phyloP scores from a whole-genome alignment of 2,888 invertebrate species.

The Lathronympha strigana region DNA sequence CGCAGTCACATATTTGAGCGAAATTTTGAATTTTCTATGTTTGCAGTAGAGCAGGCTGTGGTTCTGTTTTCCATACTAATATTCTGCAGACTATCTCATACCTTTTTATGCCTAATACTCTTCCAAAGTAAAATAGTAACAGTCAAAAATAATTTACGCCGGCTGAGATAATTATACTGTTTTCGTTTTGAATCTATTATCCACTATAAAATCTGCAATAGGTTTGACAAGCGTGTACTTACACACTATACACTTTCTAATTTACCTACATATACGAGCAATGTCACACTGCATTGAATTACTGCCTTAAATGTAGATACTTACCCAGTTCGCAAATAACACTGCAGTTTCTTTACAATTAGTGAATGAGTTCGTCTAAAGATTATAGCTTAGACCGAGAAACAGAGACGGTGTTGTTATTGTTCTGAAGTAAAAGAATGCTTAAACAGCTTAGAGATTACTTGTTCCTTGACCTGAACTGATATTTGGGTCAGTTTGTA shows the following conservation, averaged over 20 bases:
- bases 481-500: conserved; percentile 9
- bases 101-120: too few relatives aligned
- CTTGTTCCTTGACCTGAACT: conserved; percentile 32
- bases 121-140: too few relatives aligned
- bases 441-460: conserved; percentile 8
- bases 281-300: not conserved
- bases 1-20: too few relatives aligned
- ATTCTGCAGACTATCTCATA: too few relatives aligned
- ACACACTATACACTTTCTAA: conserved; percentile 3
- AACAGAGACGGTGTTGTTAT: conserved; percentile 4
- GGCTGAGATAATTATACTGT: too few relatives aligned
- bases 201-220: too few relatives aligned
- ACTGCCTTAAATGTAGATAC: not conserved
- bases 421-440: conserved; percentile 20
- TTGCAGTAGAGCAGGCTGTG: too few relatives aligned
- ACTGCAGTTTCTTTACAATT: conserved; percentile 14
- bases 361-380: conserved; percentile 18
- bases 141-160: too few relatives aligned
- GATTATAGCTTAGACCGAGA: conserved; percentile 28
- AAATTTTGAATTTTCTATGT: too few relatives aligned
- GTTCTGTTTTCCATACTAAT: too few relatives aligned
- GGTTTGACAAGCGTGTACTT: too few relatives aligned
- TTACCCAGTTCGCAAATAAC: conserved; percentile 14
- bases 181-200: too few relatives aligned
- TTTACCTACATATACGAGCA: not conserved